phyloP scores from a whole-genome alignment of 2,888 invertebrate genomes.

The Podabrus alpinus region DNA sequence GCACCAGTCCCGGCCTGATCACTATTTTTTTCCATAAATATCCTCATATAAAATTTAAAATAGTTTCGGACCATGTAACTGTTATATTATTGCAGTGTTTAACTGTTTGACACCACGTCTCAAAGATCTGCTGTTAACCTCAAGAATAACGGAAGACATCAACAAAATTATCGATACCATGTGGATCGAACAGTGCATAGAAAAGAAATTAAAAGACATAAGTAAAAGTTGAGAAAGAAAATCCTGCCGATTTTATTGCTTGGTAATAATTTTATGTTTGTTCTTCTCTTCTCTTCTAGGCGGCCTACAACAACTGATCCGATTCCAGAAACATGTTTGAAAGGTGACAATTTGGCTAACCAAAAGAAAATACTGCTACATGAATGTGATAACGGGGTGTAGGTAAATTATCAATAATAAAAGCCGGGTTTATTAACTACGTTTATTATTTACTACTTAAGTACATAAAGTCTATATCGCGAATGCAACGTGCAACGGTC shows the following conservation, averaged over 20 bases:
- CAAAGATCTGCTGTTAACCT: background rate
- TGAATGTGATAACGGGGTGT: no score
- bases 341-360: conserved; percentile 18
- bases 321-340: conserved; percentile 16
- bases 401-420: no score
- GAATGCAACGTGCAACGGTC: no score
- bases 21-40: conserved; percentile 33
- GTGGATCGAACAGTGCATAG: conserved; percentile 17
- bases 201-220: conserved; percentile 17
- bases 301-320: conserved; percentile 29
- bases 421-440: no score
- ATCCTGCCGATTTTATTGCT: conserved; percentile 11
- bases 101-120: background rate
- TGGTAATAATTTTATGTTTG: conserved; percentile 20
- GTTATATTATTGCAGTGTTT: background rate
- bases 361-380: conserved; percentile 22
- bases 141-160: background rate
- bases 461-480: no score
- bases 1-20: conserved; percentile 60
- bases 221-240: conserved; percentile 15
- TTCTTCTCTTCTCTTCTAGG: conserved; percentile 27
- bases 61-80: background rate
- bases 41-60: background rate
- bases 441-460: no score
- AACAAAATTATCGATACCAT: conserved; percentile 20